These are phyloP conservation scores for Rhipidura dahli DNA, from an alignment of 2,113 vertebrate species.

Conservation along the genomic window DNA sequence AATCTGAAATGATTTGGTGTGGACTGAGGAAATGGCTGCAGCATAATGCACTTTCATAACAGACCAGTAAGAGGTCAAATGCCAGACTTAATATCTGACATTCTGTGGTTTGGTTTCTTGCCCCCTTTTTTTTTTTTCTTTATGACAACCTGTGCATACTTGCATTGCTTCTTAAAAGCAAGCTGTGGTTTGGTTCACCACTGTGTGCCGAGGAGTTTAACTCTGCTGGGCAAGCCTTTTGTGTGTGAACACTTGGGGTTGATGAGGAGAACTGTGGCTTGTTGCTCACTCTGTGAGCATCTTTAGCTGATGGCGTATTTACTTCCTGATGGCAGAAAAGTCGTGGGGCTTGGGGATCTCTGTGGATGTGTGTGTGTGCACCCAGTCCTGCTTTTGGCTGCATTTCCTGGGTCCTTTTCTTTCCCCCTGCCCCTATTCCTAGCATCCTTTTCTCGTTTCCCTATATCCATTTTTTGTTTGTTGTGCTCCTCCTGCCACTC, in stretches of 20 bases:
- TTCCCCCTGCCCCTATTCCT: not conserved
- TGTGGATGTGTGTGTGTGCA: not conserved
- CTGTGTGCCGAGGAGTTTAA: not conserved
- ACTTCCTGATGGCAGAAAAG: not conserved
- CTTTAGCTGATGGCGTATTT: not conserved
- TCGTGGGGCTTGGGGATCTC: not conserved
- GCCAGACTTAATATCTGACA: not conserved
- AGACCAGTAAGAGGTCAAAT: not conserved
- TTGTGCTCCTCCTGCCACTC: not conserved
- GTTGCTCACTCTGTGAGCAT: rapidly evolving
- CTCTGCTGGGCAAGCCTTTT: not conserved
- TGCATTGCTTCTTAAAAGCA: not conserved
- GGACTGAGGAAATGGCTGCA: not conserved
- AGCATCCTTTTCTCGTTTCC: not conserved
- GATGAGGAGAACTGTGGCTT: not conserved
- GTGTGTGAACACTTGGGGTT: rapidly evolving
- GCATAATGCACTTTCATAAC: not conserved
- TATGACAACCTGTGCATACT: not conserved
- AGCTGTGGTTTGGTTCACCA: not conserved
- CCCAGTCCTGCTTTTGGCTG: not conserved
- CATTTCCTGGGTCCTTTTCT: not conserved
- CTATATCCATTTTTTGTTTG: not conserved
- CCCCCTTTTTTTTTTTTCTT: not conserved
- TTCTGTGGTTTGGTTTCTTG: not conserved
- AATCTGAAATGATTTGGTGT: not conserved